These are phyloP conservation scores for Delia radicum DNA, from an alignment of 1,140 invertebrate species.

Conservation along the genomic window DNA sequence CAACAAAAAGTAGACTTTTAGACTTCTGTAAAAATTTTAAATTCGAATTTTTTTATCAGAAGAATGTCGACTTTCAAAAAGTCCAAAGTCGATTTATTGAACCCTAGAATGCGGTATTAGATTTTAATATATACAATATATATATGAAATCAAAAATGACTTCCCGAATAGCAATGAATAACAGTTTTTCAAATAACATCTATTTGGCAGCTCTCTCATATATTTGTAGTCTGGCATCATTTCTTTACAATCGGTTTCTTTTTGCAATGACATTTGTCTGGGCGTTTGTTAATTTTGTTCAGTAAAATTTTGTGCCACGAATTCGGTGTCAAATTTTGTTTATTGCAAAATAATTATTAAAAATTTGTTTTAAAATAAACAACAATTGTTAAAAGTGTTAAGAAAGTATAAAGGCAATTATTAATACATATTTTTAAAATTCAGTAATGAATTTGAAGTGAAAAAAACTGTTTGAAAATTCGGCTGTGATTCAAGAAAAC, in stretches of 20 bases:
- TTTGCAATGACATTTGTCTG: background rate
- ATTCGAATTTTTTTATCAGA: no score
- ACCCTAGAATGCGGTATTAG: no score
- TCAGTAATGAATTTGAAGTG: background rate
- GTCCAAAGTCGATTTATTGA: no score
- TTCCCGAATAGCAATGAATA: no score
- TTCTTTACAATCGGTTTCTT: background rate
- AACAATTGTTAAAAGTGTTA: background rate
- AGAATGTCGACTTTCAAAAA: no score
- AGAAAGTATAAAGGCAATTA: background rate
- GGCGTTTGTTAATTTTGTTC: background rate
- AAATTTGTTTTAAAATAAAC: background rate
- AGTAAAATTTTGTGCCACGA: background rate
- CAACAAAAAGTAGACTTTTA: no score
- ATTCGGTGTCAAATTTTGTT: background rate
- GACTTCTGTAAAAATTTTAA: no score
- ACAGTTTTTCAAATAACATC: no score
- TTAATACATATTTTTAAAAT: background rate
- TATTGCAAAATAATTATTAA: background rate
- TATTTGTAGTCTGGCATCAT: no score
- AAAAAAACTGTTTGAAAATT: background rate
- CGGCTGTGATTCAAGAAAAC: background rate
- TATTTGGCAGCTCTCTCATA: background rate
- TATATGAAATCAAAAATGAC: no score
- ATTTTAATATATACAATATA: no score